Conservation (phyloP, 2,888 invertebrate genomes). For the Drosophila austrosaltans region DNA sequence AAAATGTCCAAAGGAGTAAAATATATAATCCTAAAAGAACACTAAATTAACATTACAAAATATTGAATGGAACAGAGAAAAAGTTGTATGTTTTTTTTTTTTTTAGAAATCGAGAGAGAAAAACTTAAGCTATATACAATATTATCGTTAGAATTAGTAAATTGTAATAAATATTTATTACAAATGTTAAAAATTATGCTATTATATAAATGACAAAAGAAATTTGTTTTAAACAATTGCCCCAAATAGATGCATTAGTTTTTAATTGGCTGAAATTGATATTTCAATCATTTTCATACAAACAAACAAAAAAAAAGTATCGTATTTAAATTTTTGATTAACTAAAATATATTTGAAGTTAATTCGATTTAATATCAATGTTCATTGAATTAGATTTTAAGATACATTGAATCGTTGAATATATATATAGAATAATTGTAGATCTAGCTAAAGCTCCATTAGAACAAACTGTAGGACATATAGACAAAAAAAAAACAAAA, state of each 20-base stretch:
- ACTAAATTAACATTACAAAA: not conserved
- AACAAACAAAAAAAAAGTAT: too few species aligned
- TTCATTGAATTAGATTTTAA: too few species aligned
- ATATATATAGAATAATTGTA: too few species aligned
- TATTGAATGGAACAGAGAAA: not conserved
- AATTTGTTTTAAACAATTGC: conserved; percentile 4
- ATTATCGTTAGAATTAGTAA: conserved; percentile 2
- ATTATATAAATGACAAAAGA: not conserved
- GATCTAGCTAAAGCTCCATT: too few species aligned
- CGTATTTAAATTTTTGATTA: too few species aligned
- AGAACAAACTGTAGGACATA: too few species aligned
- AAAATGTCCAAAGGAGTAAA: not conserved
- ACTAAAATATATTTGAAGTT: too few species aligned
- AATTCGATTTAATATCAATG: too few species aligned
- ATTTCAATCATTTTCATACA: too few species aligned
- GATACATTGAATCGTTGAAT: too few species aligned
- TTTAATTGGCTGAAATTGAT: not conserved
- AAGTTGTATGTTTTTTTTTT: not conserved
- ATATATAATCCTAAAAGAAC: not conserved
- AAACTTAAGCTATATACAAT: conserved; percentile 1
- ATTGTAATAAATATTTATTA: not conserved
- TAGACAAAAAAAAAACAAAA: too few species aligned
- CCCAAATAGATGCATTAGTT: not conserved
- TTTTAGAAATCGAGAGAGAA: conserved; percentile 7
- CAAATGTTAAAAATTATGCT: not conserved